A percentile compares a stretch with the other conserved stretches of the same genome.
Conservation (phyloP, 1,140 invertebrate species). For the Bathynomus jamesi region DNA sequence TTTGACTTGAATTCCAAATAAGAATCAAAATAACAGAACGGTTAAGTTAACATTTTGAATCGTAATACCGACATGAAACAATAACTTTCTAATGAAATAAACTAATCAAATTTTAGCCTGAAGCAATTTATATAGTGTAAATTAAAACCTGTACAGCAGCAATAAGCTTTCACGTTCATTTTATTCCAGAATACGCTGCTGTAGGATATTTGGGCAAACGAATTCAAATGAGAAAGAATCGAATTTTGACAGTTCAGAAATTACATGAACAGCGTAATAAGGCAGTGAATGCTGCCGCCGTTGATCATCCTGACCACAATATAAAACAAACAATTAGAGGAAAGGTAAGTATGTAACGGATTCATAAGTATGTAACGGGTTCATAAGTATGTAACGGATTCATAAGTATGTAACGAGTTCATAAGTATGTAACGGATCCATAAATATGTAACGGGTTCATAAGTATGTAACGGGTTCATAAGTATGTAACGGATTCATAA, state of each 20-base stretch:
- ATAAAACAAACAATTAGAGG: background rate
- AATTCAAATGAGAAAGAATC: constrained; percentile 88
- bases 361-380: constrained; percentile 9
- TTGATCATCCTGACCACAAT: constrained; percentile 17
- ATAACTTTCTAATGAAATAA: too few species aligned
- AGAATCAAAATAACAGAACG: too few species aligned
- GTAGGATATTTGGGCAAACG: constrained; percentile 92
- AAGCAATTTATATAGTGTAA: too few species aligned
- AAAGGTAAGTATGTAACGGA: background rate
- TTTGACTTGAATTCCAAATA: too few species aligned
- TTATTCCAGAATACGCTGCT: constrained; percentile 78
- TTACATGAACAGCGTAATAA: constrained; percentile 85
- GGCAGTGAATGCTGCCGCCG: constrained; percentile 24
- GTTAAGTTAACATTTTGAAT: too few species aligned
- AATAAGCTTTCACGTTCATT: too few species aligned
- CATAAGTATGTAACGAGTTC: background rate
- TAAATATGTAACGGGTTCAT: background rate
- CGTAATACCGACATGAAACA: too few species aligned
- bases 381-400: background rate
- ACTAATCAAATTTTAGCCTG: too few species aligned
- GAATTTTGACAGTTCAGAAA: constrained; percentile 76
- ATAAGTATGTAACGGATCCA: background rate
- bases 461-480: background rate
- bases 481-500: background rate
- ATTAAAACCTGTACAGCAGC: too few species aligned